Percentiles rank a stretch among this genome's conserved stretches.
These are phyloP conservation scores for Dendrocopos noguchii DNA, from an alignment of 2,113 vertebrate genomes.

Conservation along the genomic window DNA sequence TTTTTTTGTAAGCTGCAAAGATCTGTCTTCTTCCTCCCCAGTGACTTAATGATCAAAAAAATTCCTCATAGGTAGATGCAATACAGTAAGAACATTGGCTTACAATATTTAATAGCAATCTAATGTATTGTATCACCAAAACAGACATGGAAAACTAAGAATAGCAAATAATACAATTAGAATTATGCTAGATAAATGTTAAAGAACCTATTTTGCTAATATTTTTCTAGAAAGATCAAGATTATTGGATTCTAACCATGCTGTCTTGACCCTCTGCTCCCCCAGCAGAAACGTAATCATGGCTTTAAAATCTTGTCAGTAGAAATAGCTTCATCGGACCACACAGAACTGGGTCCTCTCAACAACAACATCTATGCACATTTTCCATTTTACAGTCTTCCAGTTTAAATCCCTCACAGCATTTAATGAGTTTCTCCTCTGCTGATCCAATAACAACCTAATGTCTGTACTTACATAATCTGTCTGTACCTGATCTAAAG, in stretches of 20 bases:
- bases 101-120: constrained; percentile 9
- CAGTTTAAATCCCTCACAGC: not conserved
- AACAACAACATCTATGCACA: not conserved
- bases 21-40: not conserved
- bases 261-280: not conserved
- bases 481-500: not conserved
- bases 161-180: not conserved
- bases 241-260: not conserved
- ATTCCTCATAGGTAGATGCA: not conserved
- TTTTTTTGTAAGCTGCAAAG: not conserved
- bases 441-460: not conserved
- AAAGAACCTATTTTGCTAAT: not conserved
- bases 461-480: not conserved
- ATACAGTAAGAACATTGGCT: not conserved
- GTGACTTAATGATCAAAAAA: constrained; percentile 53
- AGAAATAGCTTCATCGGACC: not conserved
- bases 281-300: not conserved
- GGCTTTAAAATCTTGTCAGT: not conserved
- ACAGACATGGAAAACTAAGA: not conserved
- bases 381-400: not conserved
- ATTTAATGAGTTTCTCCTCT: not conserved
- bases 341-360: not conserved
- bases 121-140: not conserved
- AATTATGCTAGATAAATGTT: constrained; percentile 7
- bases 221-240: not conserved